These are phyloP conservation scores for Napeogenes sylphis DNA, from an alignment of 2,888 invertebrate species.

Conservation along the genomic window DNA sequence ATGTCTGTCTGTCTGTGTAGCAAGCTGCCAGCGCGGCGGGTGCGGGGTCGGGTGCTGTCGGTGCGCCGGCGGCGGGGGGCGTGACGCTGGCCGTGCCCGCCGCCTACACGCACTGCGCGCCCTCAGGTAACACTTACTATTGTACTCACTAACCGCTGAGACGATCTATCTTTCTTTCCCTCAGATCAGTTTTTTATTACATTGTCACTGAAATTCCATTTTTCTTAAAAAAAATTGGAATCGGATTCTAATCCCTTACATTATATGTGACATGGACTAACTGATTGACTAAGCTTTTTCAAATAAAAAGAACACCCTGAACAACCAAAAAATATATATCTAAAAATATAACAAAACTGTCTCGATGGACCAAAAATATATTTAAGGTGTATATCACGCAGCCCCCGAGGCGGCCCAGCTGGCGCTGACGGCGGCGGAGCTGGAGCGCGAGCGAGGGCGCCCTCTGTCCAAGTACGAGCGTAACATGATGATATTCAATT, in stretches of 20 bases:
- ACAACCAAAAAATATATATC: no score
- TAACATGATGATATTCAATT: constrained; percentile 98
- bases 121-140: constrained; percentile 43
- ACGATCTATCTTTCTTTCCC: no score
- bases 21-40: constrained; percentile 44
- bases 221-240: no score
- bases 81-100: constrained; percentile 50
- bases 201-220: no score
- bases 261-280: no score
- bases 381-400: not conserved
- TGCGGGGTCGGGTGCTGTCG: not conserved
- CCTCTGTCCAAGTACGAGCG: constrained; percentile 92
- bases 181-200: no score
- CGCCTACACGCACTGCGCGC: constrained; percentile 42
- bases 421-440: constrained; percentile 84
- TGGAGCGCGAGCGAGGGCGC: constrained; percentile 88
- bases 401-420: constrained; percentile 68
- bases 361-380: no score
- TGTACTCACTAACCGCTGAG: no score
- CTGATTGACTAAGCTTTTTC: no score
- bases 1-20: constrained; percentile 32
- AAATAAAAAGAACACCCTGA: no score
- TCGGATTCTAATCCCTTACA: no score
- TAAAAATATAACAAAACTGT: no score
- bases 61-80: constrained; percentile 45